phyloP scores from a whole-genome alignment of 2,797 vertebrate genomes.

The Catostomus latipinnis region DNA sequence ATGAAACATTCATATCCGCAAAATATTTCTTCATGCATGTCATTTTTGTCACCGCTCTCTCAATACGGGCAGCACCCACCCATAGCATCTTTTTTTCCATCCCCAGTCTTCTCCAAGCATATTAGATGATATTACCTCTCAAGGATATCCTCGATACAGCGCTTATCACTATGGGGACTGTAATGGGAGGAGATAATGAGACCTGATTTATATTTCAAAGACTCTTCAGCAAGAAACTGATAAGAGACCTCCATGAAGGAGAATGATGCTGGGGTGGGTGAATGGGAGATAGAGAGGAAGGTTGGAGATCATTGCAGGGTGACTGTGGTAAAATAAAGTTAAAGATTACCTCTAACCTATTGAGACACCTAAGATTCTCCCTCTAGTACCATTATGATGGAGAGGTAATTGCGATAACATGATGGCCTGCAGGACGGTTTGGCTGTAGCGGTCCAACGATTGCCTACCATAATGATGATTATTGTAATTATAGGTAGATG shows the following conservation, averaged over 20 bases:
- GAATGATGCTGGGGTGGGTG: conserved; percentile 56
- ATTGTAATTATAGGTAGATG: conserved; percentile 23
- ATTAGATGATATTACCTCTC: conserved; percentile 70
- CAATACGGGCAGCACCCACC: conserved; percentile 17
- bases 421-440: background rate
- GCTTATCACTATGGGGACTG: conserved; percentile 78
- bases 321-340: conserved; percentile 53
- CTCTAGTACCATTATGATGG: conserved; percentile 28
- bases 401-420: conserved; percentile 1
- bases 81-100: conserved; percentile 23
- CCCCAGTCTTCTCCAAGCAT: conserved; percentile 57
- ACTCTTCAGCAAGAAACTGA: conserved; percentile 60
- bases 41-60: conserved; percentile 28
- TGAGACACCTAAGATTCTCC: background rate
- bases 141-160: conserved; percentile 79
- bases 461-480: conserved; percentile 17
- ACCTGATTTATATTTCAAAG: conserved; percentile 75
- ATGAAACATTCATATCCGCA: conserved; percentile 51
- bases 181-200: conserved; percentile 76
- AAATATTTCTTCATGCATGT: conserved; percentile 49
- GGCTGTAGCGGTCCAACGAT: conserved; percentile 10
- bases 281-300: conserved; percentile 39
- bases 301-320: conserved; percentile 27
- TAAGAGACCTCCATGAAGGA: conserved; percentile 62
- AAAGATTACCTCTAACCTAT: conserved; percentile 59